phyloP scores from a whole-genome alignment of 2,888 invertebrate species.

The Chymomyza fuscimana region DNA sequence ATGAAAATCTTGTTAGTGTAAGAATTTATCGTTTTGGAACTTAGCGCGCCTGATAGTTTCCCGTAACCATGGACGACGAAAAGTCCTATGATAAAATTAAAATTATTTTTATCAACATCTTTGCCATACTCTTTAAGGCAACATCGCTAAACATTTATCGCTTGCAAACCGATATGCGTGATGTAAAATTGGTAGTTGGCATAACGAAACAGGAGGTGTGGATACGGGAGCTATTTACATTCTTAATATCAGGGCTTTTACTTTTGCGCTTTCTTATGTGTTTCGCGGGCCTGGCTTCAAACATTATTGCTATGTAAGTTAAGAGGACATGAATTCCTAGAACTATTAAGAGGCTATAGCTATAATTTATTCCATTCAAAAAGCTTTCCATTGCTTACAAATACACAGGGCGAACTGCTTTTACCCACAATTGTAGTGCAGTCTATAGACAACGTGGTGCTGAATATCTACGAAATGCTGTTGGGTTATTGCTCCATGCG shows the following conservation, averaged over 20 bases:
- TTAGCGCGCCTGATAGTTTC: not conserved
- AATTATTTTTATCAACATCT: slow-evolving; percentile 71
- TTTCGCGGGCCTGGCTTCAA: slow-evolving; percentile 71
- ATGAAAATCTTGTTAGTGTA: slow-evolving; percentile 11
- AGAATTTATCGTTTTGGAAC: not conserved
- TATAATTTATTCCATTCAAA: not conserved
- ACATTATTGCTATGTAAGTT: slow-evolving; percentile 76
- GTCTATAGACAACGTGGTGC: slow-evolving; percentile 62
- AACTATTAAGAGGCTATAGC: not conserved
- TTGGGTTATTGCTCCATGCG: slow-evolving; percentile 64
- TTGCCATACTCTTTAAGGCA: slow-evolving; percentile 67
- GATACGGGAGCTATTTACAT: slow-evolving; percentile 57
- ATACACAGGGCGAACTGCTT: slow-evolving; percentile 69
- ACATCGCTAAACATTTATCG: slow-evolving; percentile 65
- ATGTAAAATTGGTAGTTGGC: slow-evolving; percentile 50
- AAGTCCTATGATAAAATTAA: slow-evolving; percentile 49
- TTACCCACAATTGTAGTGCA: slow-evolving; percentile 73
- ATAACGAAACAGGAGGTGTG: slow-evolving; percentile 47
- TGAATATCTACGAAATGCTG: slow-evolving; percentile 65
- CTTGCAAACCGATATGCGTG: slow-evolving; percentile 61
- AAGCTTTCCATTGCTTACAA: slow-evolving; percentile 76
- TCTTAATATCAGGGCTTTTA: slow-evolving; percentile 64
- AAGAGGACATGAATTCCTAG: not conserved
- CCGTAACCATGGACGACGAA: slow-evolving; percentile 34
- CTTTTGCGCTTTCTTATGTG: slow-evolving; percentile 67